phyloP scores from a whole-genome alignment of 2,797 vertebrate genomes.

The Anguilla anguilla region DNA sequence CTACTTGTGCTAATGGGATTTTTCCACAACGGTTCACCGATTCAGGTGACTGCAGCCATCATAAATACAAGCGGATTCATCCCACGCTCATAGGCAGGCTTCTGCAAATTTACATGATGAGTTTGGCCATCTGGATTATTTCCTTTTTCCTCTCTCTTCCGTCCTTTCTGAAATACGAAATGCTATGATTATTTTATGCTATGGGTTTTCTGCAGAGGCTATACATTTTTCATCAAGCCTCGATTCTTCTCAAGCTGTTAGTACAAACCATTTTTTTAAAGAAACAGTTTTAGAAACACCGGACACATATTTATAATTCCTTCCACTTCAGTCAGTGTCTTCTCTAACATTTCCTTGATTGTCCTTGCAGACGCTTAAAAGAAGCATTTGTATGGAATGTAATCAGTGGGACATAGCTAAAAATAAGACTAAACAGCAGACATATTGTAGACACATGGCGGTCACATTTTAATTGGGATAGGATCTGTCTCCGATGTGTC shows the following conservation, averaged over 20 bases:
- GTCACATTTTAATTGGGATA: slow-evolving; percentile 35
- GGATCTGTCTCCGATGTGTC: slow-evolving; percentile 23
- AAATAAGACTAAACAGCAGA: neutral
- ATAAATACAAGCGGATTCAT: neutral
- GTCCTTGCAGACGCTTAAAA: slow-evolving; percentile 23
- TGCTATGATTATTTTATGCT: slow-evolving; percentile 12
- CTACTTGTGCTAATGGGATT: neutral
- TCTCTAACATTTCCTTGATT: slow-evolving; percentile 1
- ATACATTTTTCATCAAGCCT: slow-evolving; percentile 27
- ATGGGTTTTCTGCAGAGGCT: neutral
- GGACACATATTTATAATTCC: slow-evolving; percentile 12
- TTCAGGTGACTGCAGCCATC: neutral
- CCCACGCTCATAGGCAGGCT: neutral
- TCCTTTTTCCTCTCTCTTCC: neutral
- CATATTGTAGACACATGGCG: neutral
- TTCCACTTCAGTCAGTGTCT: slow-evolving; percentile 20
- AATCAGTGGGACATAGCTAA: slow-evolving; percentile 18
- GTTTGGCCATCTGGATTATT: neutral
- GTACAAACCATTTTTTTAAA: neutral
- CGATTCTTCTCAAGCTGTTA: slow-evolving; percentile 3
- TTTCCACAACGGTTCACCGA: neutral
- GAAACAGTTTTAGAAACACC: neutral
- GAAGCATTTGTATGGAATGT: slow-evolving; percentile 18
- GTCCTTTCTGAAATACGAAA: slow-evolving; percentile 22
- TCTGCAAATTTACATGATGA: neutral